These are phyloP conservation scores for Euschistus heros DNA, from an alignment of 1,140 invertebrate genomes.

Conservation along the genomic window DNA sequence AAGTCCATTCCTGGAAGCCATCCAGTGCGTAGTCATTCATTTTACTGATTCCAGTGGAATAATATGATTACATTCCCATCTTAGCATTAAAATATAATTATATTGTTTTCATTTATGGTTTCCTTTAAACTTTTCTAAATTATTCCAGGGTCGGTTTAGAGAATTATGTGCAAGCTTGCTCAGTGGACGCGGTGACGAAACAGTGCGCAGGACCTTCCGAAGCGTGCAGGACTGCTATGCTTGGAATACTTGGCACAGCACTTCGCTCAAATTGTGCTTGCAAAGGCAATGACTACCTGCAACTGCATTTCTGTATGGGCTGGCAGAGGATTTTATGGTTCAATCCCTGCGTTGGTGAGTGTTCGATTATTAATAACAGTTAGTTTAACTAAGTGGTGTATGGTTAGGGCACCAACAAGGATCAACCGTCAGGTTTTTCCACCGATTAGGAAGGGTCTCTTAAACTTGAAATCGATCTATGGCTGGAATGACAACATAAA, in stretches of 20 bases:
- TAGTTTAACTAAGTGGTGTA: too few relatives aligned
- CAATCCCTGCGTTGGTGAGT: slow-evolving; percentile 81
- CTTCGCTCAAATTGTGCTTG: slow-evolving; percentile 72
- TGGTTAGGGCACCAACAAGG: too few relatives aligned
- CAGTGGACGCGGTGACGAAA: slow-evolving; percentile 75
- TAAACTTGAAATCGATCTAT: too few relatives aligned
- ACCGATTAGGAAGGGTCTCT: too few relatives aligned
- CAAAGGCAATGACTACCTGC: slow-evolving; percentile 66
- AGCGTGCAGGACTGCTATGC: slow-evolving; percentile 67
- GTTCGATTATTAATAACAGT: too few relatives aligned
- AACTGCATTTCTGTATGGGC: slow-evolving; percentile 74
- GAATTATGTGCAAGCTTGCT: slow-evolving; percentile 79
- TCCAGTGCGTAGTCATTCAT: too few relatives aligned
- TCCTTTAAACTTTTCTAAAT: background rate
- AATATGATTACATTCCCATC: too few relatives aligned
- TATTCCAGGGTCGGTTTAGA: slow-evolving; percentile 59
- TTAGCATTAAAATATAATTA: background rate
- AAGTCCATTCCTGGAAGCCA: too few relatives aligned
- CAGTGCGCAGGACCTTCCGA: slow-evolving; percentile 74
- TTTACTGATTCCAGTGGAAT: too few relatives aligned
- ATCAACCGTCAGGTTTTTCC: too few relatives aligned
- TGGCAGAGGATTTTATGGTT: slow-evolving; percentile 86
- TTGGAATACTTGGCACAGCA: slow-evolving; percentile 76
- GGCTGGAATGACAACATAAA: too few relatives aligned
- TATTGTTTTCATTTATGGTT: background rate